A percentile compares a stretch with the other conserved stretches of the same genome.
Conservation (phyloP, 37 sponge, comb jelly and placozoan species). For the Chondrosia reniformis region DNA sequence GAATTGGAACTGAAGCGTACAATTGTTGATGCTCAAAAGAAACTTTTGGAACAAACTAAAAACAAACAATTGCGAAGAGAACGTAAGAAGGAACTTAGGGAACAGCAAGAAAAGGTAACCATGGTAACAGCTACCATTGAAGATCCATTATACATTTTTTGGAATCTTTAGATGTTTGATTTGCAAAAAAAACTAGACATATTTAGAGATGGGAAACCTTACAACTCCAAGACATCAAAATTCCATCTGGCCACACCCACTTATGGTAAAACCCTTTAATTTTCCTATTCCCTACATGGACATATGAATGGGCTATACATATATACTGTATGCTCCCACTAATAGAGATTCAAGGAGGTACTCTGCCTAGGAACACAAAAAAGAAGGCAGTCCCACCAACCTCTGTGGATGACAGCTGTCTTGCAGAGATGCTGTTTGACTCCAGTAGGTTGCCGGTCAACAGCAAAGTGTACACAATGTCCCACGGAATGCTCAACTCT, state of each 20-base stretch:
- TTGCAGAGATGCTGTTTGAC: conserved; percentile 22
- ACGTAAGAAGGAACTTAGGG: conserved; percentile 54
- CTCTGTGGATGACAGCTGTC: conserved; percentile 17
- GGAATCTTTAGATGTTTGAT: background rate
- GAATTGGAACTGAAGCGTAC: conserved; percentile 18
- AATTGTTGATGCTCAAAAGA: conserved; percentile 18
- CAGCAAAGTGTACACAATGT: background rate
- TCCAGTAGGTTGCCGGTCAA: background rate
- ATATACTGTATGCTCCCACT: background rate
- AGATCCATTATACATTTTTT: background rate
- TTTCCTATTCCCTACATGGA: too few species aligned
- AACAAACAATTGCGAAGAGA: conserved; percentile 48
- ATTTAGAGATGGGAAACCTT: background rate
- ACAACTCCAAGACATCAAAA: background rate
- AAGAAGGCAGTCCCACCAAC: background rate
- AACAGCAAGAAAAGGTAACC: conserved; percentile 35
- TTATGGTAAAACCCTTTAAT: too few species aligned
- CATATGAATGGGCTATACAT: background rate
- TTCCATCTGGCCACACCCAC: conserved; percentile 1
- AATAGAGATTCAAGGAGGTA: conserved; percentile 4
- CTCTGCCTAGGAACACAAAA: background rate
- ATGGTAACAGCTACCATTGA: background rate
- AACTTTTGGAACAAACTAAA: conserved; percentile 42
- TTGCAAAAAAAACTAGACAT: background rate
- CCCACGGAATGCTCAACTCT: background rate